phyloP scores from a whole-genome alignment of 2,797 vertebrate genomes.

The Rhincodon typus region DNA sequence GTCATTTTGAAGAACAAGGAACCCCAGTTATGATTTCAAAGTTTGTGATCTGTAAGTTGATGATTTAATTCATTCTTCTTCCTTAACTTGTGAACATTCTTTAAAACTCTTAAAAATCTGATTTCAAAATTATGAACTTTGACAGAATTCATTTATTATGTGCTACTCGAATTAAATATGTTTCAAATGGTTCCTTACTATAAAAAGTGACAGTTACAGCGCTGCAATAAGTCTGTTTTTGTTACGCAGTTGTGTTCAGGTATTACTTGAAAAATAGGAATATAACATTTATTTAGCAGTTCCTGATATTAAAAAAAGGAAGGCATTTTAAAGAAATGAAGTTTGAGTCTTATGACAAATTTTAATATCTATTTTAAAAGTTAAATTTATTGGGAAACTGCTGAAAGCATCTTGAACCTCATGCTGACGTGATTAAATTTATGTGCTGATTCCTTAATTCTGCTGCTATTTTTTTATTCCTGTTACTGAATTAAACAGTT shows the following conservation, averaged over 20 bases:
- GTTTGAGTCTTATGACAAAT: background rate
- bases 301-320: background rate
- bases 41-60: conserved; percentile 55
- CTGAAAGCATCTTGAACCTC: background rate
- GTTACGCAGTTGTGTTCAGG: background rate
- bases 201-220: background rate
- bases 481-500: conserved; percentile 56
- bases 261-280: background rate
- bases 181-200: background rate
- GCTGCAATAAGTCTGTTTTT: background rate
- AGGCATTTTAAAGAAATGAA: background rate
- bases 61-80: background rate
- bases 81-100: background rate
- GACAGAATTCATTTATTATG: background rate
- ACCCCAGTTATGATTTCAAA: conserved; percentile 83
- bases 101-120: background rate
- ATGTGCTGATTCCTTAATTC: background rate
- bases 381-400: background rate
- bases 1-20: conserved; percentile 84
- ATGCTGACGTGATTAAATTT: background rate
- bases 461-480: background rate
- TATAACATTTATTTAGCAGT: background rate
- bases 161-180: background rate
- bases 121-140: background rate
- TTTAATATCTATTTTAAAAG: background rate